phyloP scores from a whole-genome alignment of 2,113 vertebrate genomes.

The crab-eating macaque (Macaca fascicularis) region T2T-MFA8v1.1 NC_088381.1:165004501-165005000 shows the following conservation, averaged over 20 bases:
- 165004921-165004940: neutral
- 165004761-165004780: rapidly evolving
- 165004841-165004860: neutral
- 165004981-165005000: rapidly evolving
- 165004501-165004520: neutral
- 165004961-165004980: rapidly evolving
- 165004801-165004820: rapidly evolving
- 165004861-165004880: neutral
- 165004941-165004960: neutral
- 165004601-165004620: neutral
- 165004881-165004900: neutral
- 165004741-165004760: rapidly evolving
- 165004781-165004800: rapidly evolving
- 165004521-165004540: neutral
- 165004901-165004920: neutral
- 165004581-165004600: neutral
- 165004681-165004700: neutral
- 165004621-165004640: neutral
- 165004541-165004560: too few species aligned
- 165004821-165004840: neutral
- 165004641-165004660: neutral
- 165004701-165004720: rapidly evolving
- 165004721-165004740: neutral
- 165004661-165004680: neutral
- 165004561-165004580: rapidly evolving